Evolutionary conservation across 2,888 invertebrate genomes (phyloP).

Genomic region (Diplolepis rosae): DNA sequence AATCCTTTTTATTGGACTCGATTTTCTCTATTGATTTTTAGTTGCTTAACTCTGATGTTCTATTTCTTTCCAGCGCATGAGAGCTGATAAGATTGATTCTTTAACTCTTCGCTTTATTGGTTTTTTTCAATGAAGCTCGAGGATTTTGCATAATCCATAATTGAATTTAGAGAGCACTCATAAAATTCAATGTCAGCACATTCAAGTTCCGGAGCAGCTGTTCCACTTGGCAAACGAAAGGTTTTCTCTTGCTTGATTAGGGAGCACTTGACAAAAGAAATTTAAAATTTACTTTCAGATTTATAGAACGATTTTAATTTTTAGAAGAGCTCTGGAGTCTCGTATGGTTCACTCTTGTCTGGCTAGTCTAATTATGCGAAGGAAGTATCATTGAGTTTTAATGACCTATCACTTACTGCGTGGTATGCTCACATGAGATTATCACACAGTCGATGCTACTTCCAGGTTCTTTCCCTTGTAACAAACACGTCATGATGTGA

Average conservation of each 20-base stretch:
- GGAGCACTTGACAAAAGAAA: not conserved
- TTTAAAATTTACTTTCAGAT: not conserved
- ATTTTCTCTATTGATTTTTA: not conserved
- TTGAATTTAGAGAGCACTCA: not conserved
- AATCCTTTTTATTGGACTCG: not conserved
- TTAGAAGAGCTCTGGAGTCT: not conserved
- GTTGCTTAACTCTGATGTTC: not conserved
- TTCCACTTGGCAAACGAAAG: conserved; percentile 12
- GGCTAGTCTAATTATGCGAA: not conserved
- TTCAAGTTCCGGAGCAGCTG: conserved; percentile 1
- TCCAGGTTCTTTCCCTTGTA: conserved; percentile 12
- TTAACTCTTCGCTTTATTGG: not conserved
- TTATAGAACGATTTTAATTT: not conserved
- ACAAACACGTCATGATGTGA: not conserved
- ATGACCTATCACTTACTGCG: not conserved
- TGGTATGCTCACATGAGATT: not conserved
- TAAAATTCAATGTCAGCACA: conserved; percentile 20
- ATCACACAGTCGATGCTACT: conserved; percentile 9
- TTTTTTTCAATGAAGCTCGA: not conserved
- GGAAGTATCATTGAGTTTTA: not conserved
- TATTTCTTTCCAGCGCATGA: not conserved
- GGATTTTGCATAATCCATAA: not conserved
- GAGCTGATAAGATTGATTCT: not conserved
- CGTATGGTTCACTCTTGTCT: not conserved
- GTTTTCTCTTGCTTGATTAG: conserved; percentile 2